Percentiles rank a stretch among this genome's conserved stretches.
phyloP scores from a whole-genome alignment of 1,140 invertebrate genomes.

The Harpegnathos saltator region DNA sequence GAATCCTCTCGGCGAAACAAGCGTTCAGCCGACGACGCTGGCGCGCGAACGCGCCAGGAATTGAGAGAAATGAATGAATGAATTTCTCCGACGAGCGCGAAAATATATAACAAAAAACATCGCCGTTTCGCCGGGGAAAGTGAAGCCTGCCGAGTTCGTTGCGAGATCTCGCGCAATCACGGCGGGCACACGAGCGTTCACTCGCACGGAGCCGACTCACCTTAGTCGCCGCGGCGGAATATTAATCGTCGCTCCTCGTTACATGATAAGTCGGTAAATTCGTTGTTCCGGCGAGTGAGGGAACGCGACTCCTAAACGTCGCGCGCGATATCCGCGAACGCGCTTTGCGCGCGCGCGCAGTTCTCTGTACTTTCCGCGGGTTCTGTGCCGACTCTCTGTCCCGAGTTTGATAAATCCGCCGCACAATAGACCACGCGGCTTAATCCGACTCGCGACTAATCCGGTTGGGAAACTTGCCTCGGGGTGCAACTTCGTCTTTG shows the following conservation, averaged over 20 bases:
- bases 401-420: constrained; percentile 71
- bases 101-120: too few relatives aligned
- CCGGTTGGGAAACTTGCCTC: constrained; percentile 71
- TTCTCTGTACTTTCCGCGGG: not conserved
- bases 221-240: too few relatives aligned
- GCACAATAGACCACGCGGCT: constrained; percentile 72
- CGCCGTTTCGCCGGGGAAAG: too few relatives aligned
- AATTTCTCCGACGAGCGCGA: too few relatives aligned
- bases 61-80: too few relatives aligned
- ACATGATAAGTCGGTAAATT: too few relatives aligned
- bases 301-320: constrained; percentile 12
- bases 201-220: not conserved
- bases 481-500: constrained; percentile 65
- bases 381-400: constrained; percentile 37
- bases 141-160: too few relatives aligned
- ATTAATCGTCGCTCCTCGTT: too few relatives aligned
- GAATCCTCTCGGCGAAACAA: not conserved
- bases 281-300: not conserved
- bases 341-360: not conserved
- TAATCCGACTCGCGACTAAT: constrained; percentile 76
- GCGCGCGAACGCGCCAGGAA: too few relatives aligned
- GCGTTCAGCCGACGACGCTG: too few relatives aligned
- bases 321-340: not conserved
- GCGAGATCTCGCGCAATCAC: too few relatives aligned
- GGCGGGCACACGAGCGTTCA: too few relatives aligned